Conservation (phyloP, 2,888 invertebrate genomes). For the Macrosiphum euphorbiae region DNA sequence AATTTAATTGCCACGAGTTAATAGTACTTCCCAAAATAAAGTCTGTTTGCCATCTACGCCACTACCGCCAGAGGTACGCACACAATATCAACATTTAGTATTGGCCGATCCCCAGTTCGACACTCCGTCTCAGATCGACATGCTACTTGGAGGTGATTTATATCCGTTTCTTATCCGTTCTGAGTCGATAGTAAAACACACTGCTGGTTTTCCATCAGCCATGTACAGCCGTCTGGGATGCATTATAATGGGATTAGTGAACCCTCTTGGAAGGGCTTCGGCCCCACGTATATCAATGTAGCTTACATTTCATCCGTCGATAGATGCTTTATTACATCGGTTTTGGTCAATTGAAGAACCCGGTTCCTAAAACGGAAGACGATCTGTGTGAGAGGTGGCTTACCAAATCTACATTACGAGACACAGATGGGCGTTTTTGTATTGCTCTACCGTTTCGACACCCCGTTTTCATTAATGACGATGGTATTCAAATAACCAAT, state of each 20-base stretch:
- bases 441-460: no score
- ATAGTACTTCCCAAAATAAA: not conserved
- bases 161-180: not conserved
- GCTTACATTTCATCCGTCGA: not conserved
- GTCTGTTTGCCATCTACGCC: not conserved
- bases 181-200: not conserved
- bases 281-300: not conserved
- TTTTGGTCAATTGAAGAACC: no score
- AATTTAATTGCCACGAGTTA: not conserved
- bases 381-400: no score
- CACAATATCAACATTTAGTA: not conserved
- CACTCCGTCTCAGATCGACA: not conserved
- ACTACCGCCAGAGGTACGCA: not conserved
- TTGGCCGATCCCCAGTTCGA: conserved; percentile 13
- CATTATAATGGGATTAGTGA: not conserved
- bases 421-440: no score
- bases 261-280: not conserved
- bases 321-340: no score
- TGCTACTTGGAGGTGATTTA: not conserved
- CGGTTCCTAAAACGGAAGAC: no score
- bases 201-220: not conserved
- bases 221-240: conserved; percentile 26
- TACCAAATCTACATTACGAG: no score
- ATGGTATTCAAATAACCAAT: no score
- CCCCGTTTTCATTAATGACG: no score